phyloP scores from a whole-genome alignment of 1,140 invertebrate genomes.

The Parapsyche elsis region DNA sequence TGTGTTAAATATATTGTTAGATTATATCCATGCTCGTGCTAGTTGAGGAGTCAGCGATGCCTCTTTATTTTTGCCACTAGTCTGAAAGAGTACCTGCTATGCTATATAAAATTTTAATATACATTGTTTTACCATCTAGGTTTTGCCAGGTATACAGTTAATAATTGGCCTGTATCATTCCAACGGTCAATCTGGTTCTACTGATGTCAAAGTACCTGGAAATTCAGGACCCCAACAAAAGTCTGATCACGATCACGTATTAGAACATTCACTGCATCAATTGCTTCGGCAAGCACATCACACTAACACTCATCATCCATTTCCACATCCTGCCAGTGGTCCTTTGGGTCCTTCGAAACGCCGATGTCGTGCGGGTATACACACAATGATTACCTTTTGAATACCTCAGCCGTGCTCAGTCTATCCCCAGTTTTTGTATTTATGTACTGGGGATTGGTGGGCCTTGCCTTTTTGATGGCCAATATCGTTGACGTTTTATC shows the following conservation, averaged over 20 bases:
- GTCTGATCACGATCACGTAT: conserved; percentile 92
- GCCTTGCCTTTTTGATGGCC: too few species aligned
- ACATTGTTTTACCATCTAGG: conserved; percentile 65
- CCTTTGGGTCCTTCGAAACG: conserved; percentile 91
- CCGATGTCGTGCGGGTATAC: conserved; percentile 82
- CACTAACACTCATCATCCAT: conserved; percentile 91
- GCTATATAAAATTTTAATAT: conserved; percentile 10
- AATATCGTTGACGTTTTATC: too few species aligned
- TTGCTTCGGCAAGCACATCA: conserved; percentile 91
- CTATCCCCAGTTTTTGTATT: too few species aligned
- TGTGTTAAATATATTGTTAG: too few species aligned
- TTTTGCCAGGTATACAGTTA: conserved; percentile 92
- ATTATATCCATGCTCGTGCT: neutral
- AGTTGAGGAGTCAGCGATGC: neutral
- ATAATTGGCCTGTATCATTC: conserved; percentile 85
- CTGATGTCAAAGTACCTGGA: conserved; percentile 15
- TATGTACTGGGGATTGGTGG: too few species aligned
- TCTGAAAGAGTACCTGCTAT: too few species aligned
- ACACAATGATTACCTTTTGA: neutral
- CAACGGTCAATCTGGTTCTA: conserved; percentile 66
- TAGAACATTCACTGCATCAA: conserved; percentile 97
- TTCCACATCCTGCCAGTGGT: conserved; percentile 93
- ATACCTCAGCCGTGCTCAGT: too few species aligned
- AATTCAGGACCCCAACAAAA: conserved; percentile 70
- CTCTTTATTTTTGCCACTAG: too few species aligned